Percentiles rank a stretch among this genome's conserved stretches.
These are phyloP conservation scores for Metaphire vulgaris DNA, from an alignment of 1,140 invertebrate genomes.

Conservation along the genomic window DNA sequence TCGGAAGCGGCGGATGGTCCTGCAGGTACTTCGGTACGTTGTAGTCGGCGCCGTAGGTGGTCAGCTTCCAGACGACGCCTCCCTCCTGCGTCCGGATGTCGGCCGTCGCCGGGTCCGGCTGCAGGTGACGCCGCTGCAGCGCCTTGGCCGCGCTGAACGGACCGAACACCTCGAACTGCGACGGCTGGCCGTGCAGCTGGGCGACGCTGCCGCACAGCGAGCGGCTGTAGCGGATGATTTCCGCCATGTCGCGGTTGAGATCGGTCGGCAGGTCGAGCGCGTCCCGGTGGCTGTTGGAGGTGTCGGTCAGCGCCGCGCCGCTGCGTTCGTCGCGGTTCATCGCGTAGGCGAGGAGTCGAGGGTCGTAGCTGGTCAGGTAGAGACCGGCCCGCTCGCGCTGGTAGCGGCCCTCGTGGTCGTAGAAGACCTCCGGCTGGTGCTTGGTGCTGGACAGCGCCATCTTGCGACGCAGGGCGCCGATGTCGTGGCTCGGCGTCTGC, in stretches of 20 bases:
- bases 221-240: conserved; percentile 28
- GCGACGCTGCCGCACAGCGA: not conserved
- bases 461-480: conserved; percentile 38
- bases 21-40: conserved; percentile 50
- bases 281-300: conserved; percentile 38
- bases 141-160: conserved; percentile 20
- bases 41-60: conserved; percentile 42
- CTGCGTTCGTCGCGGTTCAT: conserved; percentile 37
- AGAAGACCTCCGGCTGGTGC: conserved; percentile 40
- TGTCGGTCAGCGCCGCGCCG: conserved; percentile 41
- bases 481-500: conserved; percentile 37
- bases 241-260: conserved; percentile 38
- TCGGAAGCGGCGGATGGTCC: conserved; percentile 37
- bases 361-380: conserved; percentile 47
- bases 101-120: conserved; percentile 35
- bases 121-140: conserved; percentile 26
- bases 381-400: conserved; percentile 46
- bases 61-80: conserved; percentile 39
- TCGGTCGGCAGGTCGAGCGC: conserved; percentile 38
- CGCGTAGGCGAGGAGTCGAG: conserved; percentile 33
- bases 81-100: conserved; percentile 40
- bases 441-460: conserved; percentile 37
- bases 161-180: conserved; percentile 11
- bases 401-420: conserved; percentile 45
- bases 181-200: conserved; percentile 7